Conservation (phyloP, 2,113 vertebrate species). For the Lontra canadensis region DNA sequence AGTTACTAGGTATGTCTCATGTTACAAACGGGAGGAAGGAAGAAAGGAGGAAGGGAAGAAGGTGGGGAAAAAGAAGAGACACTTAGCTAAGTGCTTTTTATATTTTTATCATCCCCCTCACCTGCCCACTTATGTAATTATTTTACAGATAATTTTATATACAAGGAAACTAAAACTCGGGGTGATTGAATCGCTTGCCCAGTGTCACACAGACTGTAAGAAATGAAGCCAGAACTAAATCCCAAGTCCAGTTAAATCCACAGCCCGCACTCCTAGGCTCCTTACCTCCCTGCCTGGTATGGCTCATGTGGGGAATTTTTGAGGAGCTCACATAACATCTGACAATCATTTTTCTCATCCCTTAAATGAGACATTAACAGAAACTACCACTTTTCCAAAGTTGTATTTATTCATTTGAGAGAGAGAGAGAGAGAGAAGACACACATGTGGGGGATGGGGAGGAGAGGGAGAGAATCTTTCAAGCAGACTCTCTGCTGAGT, state of each 20-base stretch:
- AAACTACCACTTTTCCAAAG: background rate
- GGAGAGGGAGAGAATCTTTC: background rate
- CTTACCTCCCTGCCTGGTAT: background rate
- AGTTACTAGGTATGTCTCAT: background rate
- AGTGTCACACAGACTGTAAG: background rate
- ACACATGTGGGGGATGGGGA: background rate
- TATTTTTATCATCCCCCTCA: background rate
- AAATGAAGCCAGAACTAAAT: background rate
- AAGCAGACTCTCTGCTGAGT: background rate
- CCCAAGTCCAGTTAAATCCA: background rate
- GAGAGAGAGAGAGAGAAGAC: background rate
- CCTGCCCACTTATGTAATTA: background rate
- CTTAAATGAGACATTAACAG: background rate
- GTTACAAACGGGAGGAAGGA: background rate
- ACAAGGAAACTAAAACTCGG: constrained; percentile 9
- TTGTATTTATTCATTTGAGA: background rate
- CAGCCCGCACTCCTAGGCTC: background rate
- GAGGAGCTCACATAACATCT: background rate
- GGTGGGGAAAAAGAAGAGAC: background rate
- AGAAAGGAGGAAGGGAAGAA: background rate
- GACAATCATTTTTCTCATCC: background rate
- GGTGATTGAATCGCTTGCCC: background rate
- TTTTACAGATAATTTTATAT: background rate
- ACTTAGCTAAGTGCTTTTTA: background rate
- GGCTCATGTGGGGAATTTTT: background rate